These are phyloP conservation scores for Megalurothrips usitatus DNA, from an alignment of 2,888 invertebrate species.

Conservation along the genomic window DNA sequence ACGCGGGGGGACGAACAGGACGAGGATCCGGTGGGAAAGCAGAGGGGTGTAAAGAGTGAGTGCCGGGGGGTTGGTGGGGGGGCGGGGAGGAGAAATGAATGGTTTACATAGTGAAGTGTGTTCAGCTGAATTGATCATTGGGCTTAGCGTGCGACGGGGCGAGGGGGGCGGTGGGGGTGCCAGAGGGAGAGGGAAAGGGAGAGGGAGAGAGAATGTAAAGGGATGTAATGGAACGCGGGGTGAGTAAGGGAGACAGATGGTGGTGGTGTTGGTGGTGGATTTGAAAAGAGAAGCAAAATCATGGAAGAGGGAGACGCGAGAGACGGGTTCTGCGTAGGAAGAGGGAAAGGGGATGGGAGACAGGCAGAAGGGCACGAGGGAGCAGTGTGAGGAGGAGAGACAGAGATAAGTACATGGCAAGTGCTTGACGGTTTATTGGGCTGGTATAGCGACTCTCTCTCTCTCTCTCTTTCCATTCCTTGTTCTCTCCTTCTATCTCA, in stretches of 20 bases:
- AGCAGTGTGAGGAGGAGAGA: not conserved
- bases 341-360: not conserved
- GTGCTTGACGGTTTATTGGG: slow-evolving; percentile 22
- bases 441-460: slow-evolving; percentile 5
- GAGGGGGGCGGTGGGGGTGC: not conserved
- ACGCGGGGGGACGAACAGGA: too few relatives aligned
- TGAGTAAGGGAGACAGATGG: not conserved
- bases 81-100: slow-evolving; percentile 4
- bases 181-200: too few relatives aligned
- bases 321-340: not conserved
- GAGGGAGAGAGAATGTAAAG: not conserved
- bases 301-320: not conserved
- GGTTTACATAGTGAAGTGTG: slow-evolving; percentile 26
- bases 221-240: slow-evolving; percentile 11
- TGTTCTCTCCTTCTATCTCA: not conserved
- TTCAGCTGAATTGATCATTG: slow-evolving; percentile 26
- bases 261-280: too few relatives aligned
- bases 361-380: not conserved
- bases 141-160: not conserved
- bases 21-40: not conserved
- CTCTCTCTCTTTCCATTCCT: not conserved
- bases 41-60: not conserved
- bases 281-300: not conserved
- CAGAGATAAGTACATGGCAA: slow-evolving; percentile 23
- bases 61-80: not conserved